These are phyloP conservation scores for Gisinianus flammeolus DNA, from an alignment of 2,888 invertebrate genomes.

Conservation along the genomic window DNA sequence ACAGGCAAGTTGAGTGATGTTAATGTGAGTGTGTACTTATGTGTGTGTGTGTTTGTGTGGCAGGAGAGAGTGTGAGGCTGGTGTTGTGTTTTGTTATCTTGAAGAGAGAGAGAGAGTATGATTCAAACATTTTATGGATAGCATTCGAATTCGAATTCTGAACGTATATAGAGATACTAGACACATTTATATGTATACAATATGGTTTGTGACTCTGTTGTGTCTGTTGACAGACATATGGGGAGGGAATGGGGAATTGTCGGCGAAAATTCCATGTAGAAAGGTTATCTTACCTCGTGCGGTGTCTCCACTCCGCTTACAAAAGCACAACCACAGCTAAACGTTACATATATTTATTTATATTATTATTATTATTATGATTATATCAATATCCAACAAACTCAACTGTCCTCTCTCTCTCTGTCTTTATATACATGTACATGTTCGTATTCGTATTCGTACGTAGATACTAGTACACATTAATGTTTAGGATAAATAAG, in stretches of 20 bases:
- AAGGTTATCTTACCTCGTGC: constrained; percentile 44
- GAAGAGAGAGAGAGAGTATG: not conserved
- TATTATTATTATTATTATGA: too few species aligned
- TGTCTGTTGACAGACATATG: constrained; percentile 33
- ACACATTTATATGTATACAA: not conserved
- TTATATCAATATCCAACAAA: too few species aligned
- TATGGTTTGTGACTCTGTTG: not conserved
- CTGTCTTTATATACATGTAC: too few species aligned
- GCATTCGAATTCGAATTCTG: too few species aligned
- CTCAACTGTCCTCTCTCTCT: too few species aligned
- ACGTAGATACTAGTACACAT: too few species aligned
- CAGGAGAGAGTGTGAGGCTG: not conserved
- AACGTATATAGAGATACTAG: too few species aligned
- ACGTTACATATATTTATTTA: too few species aligned
- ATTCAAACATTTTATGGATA: not conserved
- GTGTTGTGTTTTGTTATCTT: not conserved
- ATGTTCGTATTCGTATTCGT: too few species aligned
- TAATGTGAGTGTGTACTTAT: too few species aligned
- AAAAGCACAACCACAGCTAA: constrained; percentile 9
- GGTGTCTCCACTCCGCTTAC: constrained; percentile 40
- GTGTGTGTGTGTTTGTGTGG: not conserved
- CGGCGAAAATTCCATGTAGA: constrained; percentile 19
- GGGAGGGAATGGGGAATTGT: constrained; percentile 25
- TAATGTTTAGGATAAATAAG: constrained; percentile 34
- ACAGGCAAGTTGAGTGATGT: too few species aligned